Base-by-base conservation (phyloP, 1,140 invertebrate species). In the Tribolium madens region DNA sequence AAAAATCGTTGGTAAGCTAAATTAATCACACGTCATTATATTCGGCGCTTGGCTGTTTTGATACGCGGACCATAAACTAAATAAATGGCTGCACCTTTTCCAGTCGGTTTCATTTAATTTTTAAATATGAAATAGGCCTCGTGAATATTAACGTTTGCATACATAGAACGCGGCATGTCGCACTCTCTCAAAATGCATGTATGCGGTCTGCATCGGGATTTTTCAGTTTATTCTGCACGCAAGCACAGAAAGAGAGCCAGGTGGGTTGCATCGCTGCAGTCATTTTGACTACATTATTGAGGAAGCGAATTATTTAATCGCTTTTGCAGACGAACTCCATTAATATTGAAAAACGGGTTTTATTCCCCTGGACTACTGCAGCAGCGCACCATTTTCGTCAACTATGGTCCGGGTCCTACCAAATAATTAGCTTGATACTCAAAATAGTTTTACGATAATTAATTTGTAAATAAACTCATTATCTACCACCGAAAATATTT, bases 221-320 rank as follows among this genome's bases (percentile, higher is more conserved):
- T 64, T 64, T 64, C 57, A 33, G 57, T 64, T 64, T 31, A 64
- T 64, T 18, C 57, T 64, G 31, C 57, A 64, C 57, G 57, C 57
- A 64, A 64, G 57, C 57, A 64, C 57, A 64, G 77, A 73, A 70
- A 53, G 68, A 48, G 78, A 72, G 60, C 75, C 78, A 79, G 78
- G 76, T 77, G 76, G 76, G 73, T 18, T 70, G 74, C 68, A 71
- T 71, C 33, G 68, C 74, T 73, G 69, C 77, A 70, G 50, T 76
- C 68, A 74, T 80, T 73, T 80, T 33, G 70, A 69, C 76, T 73
- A 57, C 74, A 78, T 78, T 75, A 75, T 78, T 83, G 79, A 82
- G 78, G 78, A 81, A 80, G 73, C 79, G 79, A 83, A 83, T 83
- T 83, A 83, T 83, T 82, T 81, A 81, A 83, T 82, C 81, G 81